Evolutionary conservation across 2,888 invertebrate species (phyloP).

Genomic region (Nysson spinosus): DNA sequence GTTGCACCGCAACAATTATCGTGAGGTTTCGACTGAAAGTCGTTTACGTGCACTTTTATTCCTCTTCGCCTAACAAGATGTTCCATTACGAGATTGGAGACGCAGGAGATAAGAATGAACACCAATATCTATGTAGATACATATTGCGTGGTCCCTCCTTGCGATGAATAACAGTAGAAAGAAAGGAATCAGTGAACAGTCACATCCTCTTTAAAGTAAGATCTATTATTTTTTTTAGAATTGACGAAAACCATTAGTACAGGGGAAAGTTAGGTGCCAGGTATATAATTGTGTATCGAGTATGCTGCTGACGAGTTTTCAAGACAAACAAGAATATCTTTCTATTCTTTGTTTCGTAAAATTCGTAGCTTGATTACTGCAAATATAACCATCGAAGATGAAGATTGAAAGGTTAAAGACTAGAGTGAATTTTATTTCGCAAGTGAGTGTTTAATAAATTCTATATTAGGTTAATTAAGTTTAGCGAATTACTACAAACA

Average conservation of each 20-base stretch:
- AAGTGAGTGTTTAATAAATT: no score
- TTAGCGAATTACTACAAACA: no score
- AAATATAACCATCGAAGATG: no score
- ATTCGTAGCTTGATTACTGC: no score
- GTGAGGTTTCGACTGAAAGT: conserved; percentile 6
- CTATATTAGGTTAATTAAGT: no score
- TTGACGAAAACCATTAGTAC: conserved; percentile 9
- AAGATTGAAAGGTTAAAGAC: no score
- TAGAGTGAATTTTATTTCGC: no score
- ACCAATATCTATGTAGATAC: conserved; percentile 44
- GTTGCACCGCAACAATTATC: neutral
- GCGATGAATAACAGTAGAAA: conserved; percentile 23
- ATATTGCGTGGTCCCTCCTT: conserved; percentile 26
- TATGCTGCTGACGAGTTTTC: neutral
- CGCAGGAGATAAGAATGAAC: conserved; percentile 23
- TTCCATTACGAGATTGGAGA: conserved; percentile 38
- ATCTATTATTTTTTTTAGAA: conserved; percentile 20
- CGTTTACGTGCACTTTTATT: conserved; percentile 15
- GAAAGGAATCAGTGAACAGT: conserved; percentile 7
- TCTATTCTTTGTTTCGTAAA: no score
- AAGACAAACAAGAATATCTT: no score
- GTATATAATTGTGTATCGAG: neutral
- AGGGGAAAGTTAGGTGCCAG: neutral
- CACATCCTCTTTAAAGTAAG: conserved; percentile 18
- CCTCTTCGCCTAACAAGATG: conserved; percentile 11